Evolutionary conservation across 2,888 invertebrate genomes (phyloP).

Genomic region (Ectobius pallidus): DNA sequence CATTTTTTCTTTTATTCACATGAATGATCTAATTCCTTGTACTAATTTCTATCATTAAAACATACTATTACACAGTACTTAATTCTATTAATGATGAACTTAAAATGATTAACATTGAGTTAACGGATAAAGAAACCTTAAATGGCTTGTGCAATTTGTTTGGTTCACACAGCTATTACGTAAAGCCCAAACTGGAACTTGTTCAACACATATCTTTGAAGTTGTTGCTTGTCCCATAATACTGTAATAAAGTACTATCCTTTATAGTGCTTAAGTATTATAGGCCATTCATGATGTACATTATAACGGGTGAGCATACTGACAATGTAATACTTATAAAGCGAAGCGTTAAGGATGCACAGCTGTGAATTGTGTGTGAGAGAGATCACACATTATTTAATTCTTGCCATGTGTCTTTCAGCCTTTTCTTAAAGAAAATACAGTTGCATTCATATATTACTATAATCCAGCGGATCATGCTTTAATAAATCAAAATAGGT

Average conservation of each 20-base stretch:
- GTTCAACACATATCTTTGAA: background rate
- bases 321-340: background rate
- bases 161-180: background rate
- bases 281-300: background rate
- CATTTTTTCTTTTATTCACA: background rate
- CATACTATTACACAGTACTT: background rate
- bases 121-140: background rate
- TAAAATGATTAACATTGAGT: background rate
- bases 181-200: slow-evolving; percentile 2
- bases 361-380: background rate
- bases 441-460: background rate
- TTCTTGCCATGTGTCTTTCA: background rate
- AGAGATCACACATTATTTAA: background rate
- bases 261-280: background rate
- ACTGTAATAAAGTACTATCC: slow-evolving; percentile 14
- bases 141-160: slow-evolving; percentile 24
- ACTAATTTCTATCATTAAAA: background rate
- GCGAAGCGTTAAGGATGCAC: background rate
- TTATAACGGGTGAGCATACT: background rate
- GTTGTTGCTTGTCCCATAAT: background rate
- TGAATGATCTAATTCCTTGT: slow-evolving; percentile 8
- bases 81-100: background rate
- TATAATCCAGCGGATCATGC: too few species aligned
- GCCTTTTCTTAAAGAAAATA: background rate
- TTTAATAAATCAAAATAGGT: too few species aligned